Evolutionary conservation across 2,797 vertebrate genomes (phyloP), one percentile per base, ranked within the genome.

Genomic region (Valencia hispanica): DNA sequence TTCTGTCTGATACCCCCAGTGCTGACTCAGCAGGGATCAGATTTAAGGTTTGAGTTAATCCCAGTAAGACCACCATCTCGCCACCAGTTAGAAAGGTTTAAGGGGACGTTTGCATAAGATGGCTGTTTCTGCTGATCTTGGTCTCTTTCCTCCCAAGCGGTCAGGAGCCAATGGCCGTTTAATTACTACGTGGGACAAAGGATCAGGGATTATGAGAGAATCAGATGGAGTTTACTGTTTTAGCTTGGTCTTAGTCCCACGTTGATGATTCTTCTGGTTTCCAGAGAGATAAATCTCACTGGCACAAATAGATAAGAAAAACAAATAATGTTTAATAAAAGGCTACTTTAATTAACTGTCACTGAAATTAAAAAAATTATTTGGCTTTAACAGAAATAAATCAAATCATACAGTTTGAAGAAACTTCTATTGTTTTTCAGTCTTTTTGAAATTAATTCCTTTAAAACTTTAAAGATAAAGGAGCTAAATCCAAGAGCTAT

Each of bases 11-110:
- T n/a, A 59, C 71, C 34, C 71, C 10, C 10, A 25, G 10, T 88
- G 90, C 90, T 92, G 89, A 91, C 75, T 83, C 86, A 80, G 89
- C 86, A 77, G 65, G 84, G 89, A 84, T 86, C 77, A 76, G 87
- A 79, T 86, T 45, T 70, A 8, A 41, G 30, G 30, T 68, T 77
- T 68, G 30, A 70, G 57, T 20, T 84, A 72, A 82, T 79, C 83
- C 71, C 63, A 75, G 41, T 57, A 50, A 70, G 9, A 59, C 47
- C 57, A 71, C 36, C 70, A 43, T 25, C 50, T 59, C 76, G 18
- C 73, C 72, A 81, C 71, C 77, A 74, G 72, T 55, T 65, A 72
- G 79, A 73, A 57, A 43, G 63, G 48, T 72, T 73, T 66, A 55
- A 14, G 34, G 48, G 47, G 71, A 41, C n/a, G 20, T 43, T 76